Evolutionary conservation across 2,113 vertebrate genomes (phyloP).

Genomic region (Heliornis fulica): DNA sequence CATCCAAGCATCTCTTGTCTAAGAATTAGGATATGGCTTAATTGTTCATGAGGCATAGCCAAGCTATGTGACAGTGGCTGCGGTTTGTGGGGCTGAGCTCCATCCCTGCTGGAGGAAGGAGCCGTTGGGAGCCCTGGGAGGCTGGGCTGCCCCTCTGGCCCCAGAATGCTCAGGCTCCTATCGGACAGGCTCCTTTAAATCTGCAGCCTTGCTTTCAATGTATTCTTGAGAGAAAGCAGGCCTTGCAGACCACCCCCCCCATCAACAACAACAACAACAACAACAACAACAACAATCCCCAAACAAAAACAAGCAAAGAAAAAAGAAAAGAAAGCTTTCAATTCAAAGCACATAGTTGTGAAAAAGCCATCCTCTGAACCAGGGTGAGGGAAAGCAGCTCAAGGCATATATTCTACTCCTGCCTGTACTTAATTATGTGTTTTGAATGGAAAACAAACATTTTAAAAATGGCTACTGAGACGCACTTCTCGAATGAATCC

Average conservation of each 20-base stretch:
- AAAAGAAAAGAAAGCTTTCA: background rate
- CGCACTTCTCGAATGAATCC: constrained; percentile 38
- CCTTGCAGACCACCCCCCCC: too few species aligned
- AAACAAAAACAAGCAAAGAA: background rate
- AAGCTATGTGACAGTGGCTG: background rate
- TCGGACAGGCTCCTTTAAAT: background rate
- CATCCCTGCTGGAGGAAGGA: background rate
- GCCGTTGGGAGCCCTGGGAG: fast-evolving
- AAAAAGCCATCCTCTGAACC: constrained; percentile 27
- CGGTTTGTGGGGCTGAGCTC: fast-evolving
- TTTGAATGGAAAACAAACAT: constrained; percentile 66
- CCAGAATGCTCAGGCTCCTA: background rate
- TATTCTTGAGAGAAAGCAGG: constrained; percentile 21
- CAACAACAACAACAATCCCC: too few species aligned
- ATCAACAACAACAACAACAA: too few species aligned
- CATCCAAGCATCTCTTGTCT: background rate
- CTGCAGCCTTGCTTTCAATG: background rate
- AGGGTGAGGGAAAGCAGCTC: constrained; percentile 43
- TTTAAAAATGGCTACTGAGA: constrained; percentile 58
- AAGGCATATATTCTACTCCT: constrained; percentile 41
- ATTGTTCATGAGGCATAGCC: background rate
- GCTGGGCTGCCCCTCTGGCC: background rate
- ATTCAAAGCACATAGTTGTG: constrained; percentile 52
- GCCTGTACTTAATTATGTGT: constrained; percentile 66
- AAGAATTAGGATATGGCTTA: background rate